Percentiles rank a stretch among this genome's conserved stretches.
These are phyloP conservation scores for Drosophila obscura DNA, from an alignment of 1,140 invertebrate genomes.

Conservation along the genomic window DNA sequence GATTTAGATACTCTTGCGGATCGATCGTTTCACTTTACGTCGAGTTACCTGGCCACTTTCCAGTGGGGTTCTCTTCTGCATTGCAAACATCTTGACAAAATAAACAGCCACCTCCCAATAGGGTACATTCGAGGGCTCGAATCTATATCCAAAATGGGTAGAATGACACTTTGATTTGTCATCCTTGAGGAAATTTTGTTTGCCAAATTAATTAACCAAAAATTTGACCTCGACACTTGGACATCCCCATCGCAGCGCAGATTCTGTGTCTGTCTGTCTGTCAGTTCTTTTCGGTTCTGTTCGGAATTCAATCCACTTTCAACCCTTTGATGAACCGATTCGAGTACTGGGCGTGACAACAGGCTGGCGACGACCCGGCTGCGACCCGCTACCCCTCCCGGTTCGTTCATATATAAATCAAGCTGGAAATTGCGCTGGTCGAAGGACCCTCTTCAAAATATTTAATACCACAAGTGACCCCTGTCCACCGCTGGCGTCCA, in stretches of 20 bases:
- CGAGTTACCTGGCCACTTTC: no score
- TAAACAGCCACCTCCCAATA: no score
- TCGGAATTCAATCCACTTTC: neutral
- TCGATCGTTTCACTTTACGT: no score
- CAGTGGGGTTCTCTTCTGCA: no score
- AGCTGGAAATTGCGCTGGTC: conserved; percentile 55
- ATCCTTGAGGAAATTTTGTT: conserved; percentile 28
- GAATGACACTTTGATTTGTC: no score
- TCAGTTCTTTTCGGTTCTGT: no score
- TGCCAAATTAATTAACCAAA: conserved; percentile 55
- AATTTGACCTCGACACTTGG: conserved; percentile 15
- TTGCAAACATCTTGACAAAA: no score
- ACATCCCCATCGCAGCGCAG: neutral
- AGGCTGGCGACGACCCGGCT: conserved; percentile 29
- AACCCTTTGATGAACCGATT: conserved; percentile 24
- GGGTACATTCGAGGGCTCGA: no score
- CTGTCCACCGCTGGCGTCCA: conserved; percentile 46
- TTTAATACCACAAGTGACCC: conserved; percentile 79
- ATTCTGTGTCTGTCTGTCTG: no score
- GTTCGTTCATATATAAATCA: conserved; percentile 59
- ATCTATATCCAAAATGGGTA: no score
- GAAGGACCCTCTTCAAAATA: conserved; percentile 77
- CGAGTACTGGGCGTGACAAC: conserved; percentile 66
- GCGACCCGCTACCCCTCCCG: neutral
- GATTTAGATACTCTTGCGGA: no score